Evolutionary conservation across 2,113 vertebrate species (phyloP).

Genomic region (Diphyllodes magnificus): DNA sequence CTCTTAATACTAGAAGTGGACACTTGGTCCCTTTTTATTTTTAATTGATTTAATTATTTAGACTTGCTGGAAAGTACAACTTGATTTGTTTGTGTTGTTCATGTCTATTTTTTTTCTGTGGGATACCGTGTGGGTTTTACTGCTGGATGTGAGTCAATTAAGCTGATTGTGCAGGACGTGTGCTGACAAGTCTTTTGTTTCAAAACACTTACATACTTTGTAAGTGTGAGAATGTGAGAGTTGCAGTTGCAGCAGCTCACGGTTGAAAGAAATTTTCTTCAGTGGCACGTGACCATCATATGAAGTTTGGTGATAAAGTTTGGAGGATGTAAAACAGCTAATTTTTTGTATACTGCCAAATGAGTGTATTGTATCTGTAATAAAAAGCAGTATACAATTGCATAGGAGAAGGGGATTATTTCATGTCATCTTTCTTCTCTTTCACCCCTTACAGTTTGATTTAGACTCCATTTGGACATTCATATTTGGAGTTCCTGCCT

Average conservation of each 20-base stretch:
- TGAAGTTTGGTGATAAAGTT: neutral
- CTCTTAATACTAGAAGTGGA: neutral
- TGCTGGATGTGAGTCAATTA: neutral
- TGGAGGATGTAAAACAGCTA: neutral
- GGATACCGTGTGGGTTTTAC: neutral
- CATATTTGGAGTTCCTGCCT: slow-evolving; percentile 95
- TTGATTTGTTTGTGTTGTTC: neutral
- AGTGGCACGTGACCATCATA: neutral
- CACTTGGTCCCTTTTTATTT: neutral
- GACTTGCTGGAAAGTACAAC: neutral
- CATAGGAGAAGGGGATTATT: neutral
- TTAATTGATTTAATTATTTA: neutral
- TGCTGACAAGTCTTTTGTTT: neutral
- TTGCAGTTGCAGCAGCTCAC: neutral
- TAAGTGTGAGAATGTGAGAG: neutral
- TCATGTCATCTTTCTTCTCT: neutral
- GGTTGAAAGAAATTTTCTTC: neutral
- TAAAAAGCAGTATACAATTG: neutral
- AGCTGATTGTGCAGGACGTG: neutral
- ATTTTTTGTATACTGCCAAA: neutral
- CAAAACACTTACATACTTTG: neutral
- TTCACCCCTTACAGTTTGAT: slow-evolving; percentile 81
- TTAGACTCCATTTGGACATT: slow-evolving; percentile 98
- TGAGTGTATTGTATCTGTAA: neutral
- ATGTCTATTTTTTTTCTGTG: neutral